These are phyloP conservation scores for Crematogaster levior DNA, from an alignment of 2,888 invertebrate species.

Conservation along the genomic window DNA sequence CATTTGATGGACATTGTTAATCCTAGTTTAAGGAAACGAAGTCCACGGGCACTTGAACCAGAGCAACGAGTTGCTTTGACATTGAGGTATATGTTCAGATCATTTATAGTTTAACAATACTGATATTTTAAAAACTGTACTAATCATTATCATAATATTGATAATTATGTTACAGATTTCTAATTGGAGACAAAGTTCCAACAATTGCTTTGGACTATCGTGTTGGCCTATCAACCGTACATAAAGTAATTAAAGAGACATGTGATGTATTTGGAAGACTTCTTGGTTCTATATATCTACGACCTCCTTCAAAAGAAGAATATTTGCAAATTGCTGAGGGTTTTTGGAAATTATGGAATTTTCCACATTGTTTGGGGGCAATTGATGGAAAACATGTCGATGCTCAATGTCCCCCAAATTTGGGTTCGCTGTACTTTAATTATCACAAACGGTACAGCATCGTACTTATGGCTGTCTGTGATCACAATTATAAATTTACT, in stretches of 20 bases:
- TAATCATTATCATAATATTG: background rate
- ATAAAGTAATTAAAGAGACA: conserved; percentile 26
- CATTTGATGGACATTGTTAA: conserved; percentile 15
- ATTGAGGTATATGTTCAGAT: conserved; percentile 1
- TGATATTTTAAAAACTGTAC: background rate
- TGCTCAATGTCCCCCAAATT: conserved; percentile 15
- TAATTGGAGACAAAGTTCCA: conserved; percentile 21
- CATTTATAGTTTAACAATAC: background rate
- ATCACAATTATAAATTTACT: background rate
- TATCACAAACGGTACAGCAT: conserved; percentile 24
- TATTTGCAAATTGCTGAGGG: conserved; percentile 35
- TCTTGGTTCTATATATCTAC: conserved; percentile 7
- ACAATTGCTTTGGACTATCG: conserved; percentile 18
- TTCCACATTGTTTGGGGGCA: conserved; percentile 13
- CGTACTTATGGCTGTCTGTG: conserved; percentile 2
- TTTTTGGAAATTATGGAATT: conserved; percentile 28
- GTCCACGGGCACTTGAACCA: conserved; percentile 19
- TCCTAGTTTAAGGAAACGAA: conserved; percentile 11
- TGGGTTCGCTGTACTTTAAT: background rate
- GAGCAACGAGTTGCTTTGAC: conserved; percentile 21
- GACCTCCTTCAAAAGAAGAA: conserved; percentile 2
- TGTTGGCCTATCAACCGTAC: conserved; percentile 17
- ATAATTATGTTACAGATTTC: conserved; percentile 17
- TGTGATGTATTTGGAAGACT: conserved; percentile 5
- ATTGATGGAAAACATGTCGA: conserved; percentile 17